Evolutionary conservation across 1,140 invertebrate species (phyloP).

Genomic region (Calephelis virginiensis): DNA sequence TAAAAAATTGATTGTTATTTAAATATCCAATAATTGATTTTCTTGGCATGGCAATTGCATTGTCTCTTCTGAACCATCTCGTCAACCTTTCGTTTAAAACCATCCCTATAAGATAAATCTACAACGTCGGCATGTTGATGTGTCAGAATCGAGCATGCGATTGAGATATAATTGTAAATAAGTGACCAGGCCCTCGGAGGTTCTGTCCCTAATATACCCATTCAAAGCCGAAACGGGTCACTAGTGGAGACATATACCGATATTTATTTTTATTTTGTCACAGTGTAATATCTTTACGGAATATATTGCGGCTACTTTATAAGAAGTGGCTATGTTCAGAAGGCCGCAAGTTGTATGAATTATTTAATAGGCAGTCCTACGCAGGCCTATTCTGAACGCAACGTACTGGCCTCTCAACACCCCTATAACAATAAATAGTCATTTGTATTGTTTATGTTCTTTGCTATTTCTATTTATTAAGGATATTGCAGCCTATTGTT

Average conservation of each 20-base stretch:
- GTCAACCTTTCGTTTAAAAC: too few relatives aligned
- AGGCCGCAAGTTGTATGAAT: conserved; percentile 13
- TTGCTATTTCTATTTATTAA: conserved; percentile 12
- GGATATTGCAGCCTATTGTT: background rate
- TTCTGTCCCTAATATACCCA: too few relatives aligned
- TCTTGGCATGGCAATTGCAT: too few relatives aligned
- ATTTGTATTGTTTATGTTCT: conserved; percentile 10
- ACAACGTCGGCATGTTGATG: too few relatives aligned
- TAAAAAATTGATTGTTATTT: too few relatives aligned
- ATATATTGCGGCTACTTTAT: conserved; percentile 16
- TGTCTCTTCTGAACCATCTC: too few relatives aligned
- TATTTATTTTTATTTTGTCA: conserved; percentile 16
- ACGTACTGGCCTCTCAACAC: conserved; percentile 10
- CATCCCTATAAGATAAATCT: too few relatives aligned
- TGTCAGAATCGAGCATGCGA: too few relatives aligned
- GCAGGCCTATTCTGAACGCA: conserved; percentile 11
- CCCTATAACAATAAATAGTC: conserved; percentile 14
- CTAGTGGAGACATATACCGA: background rate
- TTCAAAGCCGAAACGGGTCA: background rate
- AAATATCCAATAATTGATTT: too few relatives aligned
- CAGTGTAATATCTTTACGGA: conserved; percentile 12
- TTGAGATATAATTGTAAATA: too few relatives aligned
- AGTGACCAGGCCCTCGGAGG: too few relatives aligned
- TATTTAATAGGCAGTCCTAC: conserved; percentile 12
- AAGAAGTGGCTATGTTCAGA: conserved; percentile 13